phyloP scores from a whole-genome alignment of 2,888 invertebrate genomes.

The Sialis fuliginosa region DNA sequence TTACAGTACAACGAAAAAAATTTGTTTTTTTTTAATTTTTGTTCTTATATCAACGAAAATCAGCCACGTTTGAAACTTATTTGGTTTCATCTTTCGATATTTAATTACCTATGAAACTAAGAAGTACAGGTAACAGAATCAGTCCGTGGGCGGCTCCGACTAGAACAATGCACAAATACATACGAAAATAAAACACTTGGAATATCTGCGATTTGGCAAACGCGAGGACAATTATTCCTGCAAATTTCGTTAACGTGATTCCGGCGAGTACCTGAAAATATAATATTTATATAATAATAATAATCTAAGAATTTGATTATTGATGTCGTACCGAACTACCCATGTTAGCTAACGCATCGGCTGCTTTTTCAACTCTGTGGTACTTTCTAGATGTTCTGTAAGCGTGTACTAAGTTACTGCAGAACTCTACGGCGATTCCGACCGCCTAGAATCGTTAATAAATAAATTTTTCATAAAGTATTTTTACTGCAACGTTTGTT shows the following conservation, averaged over 20 bases:
- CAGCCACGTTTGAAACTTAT: too few species aligned
- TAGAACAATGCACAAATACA: constrained; percentile 87
- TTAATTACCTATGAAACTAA: constrained; percentile 52
- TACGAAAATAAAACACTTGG: constrained; percentile 84
- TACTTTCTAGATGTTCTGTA: constrained; percentile 33
- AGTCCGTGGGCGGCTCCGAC: constrained; percentile 85
- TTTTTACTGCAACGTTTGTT: too few species aligned
- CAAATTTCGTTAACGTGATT: constrained; percentile 87
- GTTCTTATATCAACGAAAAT: too few species aligned
- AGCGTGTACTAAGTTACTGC: constrained; percentile 73
- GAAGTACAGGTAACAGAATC: constrained; percentile 75
- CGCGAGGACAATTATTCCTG: constrained; percentile 73
- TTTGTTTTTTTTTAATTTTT: too few species aligned
- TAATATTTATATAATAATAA: too few species aligned
- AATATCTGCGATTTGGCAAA: constrained; percentile 89
- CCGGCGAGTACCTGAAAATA: constrained; percentile 63
- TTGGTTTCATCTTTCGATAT: background rate
- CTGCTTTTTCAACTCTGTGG: constrained; percentile 41
- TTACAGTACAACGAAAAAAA: too few species aligned
- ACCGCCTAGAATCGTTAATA: constrained; percentile 38
- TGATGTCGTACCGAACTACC: constrained; percentile 62
- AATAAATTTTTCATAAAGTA: background rate
- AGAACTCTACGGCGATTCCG: constrained; percentile 92
- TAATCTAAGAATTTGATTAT: too few species aligned
- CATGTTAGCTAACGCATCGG: constrained; percentile 57